phyloP scores from a whole-genome alignment of 2,113 vertebrate species.

The Seriola aureovittata region DNA sequence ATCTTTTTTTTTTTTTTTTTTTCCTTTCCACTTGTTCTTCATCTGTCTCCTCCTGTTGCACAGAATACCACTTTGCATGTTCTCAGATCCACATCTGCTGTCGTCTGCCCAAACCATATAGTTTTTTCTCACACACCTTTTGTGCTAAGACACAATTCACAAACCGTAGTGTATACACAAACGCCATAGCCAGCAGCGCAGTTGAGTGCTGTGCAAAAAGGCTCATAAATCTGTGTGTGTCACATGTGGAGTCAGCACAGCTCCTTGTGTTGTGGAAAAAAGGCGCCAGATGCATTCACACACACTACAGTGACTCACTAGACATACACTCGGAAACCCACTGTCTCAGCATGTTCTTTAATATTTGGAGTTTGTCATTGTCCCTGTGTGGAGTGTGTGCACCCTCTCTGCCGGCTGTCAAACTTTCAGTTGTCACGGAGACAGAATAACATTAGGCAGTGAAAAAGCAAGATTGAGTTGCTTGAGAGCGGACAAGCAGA shows the following conservation, averaged over 20 bases:
- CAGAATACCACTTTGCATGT: constrained; percentile 29
- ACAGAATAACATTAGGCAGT: constrained; percentile 31
- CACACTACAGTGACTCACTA: constrained; percentile 45
- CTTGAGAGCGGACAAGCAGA: constrained; percentile 19
- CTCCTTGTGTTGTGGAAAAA: constrained; percentile 66
- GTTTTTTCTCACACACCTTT: constrained; percentile 26
- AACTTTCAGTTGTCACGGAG: constrained; percentile 31
- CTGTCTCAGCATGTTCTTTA: constrained; percentile 20
- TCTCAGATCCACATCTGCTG: constrained; percentile 7
- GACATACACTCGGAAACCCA: constrained; percentile 18
- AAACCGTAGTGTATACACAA: constrained; percentile 13
- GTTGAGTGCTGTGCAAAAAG: constrained; percentile 54
- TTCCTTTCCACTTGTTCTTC: constrained; percentile 7
- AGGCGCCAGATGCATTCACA: constrained; percentile 55
- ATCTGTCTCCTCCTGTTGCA: constrained; percentile 48
- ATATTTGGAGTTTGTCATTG: constrained; percentile 46
- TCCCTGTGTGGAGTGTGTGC: not conserved
- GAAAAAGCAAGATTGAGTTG: constrained; percentile 25
- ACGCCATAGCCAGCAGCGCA: constrained; percentile 28
- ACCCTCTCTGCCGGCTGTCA: constrained; percentile 19
- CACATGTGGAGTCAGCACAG: constrained; percentile 60
- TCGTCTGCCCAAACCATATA: constrained; percentile 58
- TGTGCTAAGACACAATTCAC: constrained; percentile 18
- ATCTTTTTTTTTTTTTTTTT: not conserved
- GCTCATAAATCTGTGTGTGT: constrained; percentile 70